Conservation (phyloP, 2,113 vertebrate species). For the Amia ocellicauda region DNA sequence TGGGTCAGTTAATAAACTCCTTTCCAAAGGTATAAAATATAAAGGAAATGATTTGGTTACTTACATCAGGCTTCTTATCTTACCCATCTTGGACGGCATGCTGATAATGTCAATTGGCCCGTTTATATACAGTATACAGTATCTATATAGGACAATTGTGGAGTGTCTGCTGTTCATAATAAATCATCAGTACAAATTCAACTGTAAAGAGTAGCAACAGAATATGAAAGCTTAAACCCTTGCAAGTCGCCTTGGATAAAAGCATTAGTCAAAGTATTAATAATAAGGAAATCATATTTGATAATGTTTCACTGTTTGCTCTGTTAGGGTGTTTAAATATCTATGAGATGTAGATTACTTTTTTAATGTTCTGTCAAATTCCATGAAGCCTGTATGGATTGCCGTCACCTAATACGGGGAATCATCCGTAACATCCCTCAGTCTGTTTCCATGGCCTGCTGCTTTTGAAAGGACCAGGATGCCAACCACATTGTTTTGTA, state of each 20-base stretch:
- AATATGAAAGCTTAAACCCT: conserved; percentile 4
- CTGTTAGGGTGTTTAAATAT: background rate
- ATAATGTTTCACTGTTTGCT: background rate
- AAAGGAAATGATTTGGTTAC: no score
- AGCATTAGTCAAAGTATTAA: background rate
- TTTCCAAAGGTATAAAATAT: no score
- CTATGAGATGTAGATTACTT: background rate
- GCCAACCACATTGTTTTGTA: background rate
- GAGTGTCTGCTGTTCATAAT: no score
- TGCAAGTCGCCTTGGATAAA: background rate
- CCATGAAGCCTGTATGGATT: conserved; percentile 6
- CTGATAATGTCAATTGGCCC: no score
- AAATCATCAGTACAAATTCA: no score
- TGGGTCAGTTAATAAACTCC: no score
- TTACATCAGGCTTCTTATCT: no score
- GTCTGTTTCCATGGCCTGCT: conserved; percentile 18
- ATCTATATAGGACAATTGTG: no score
- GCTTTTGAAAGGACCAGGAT: conserved; percentile 1
- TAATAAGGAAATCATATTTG: background rate
- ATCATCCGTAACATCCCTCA: conserved; percentile 19
- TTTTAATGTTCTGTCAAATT: background rate
- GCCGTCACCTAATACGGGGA: conserved; percentile 11
- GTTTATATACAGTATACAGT: no score
- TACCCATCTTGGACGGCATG: no score
- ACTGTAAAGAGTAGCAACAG: no score